These are phyloP conservation scores for Serranus cabrilla DNA, from an alignment of 2,797 vertebrate genomes.

Conservation along the genomic window DNA sequence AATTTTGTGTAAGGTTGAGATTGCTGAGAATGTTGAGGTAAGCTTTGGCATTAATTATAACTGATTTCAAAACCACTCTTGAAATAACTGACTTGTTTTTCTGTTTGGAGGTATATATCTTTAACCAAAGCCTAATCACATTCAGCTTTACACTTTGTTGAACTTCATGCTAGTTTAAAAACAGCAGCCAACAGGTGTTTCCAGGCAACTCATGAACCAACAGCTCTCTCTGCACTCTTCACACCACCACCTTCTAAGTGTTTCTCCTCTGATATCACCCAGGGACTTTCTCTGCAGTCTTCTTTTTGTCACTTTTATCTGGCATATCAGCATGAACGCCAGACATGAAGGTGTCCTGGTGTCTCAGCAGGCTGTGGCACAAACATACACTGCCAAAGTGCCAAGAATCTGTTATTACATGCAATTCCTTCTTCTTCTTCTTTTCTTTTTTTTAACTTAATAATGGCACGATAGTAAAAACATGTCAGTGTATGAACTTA, in stretches of 20 bases:
- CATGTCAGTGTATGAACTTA: too few species aligned
- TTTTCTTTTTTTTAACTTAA: too few species aligned
- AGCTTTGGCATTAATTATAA: not conserved
- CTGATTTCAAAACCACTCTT: not conserved
- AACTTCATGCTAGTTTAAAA: not conserved
- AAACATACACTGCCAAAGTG: not conserved
- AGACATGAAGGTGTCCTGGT: not conserved
- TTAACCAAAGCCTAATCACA: not conserved
- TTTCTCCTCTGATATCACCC: not conserved
- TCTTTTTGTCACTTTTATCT: not conserved
- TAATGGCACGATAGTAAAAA: too few species aligned
- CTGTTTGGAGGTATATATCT: not conserved
- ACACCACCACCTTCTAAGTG: not conserved
- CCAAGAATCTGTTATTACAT: not conserved
- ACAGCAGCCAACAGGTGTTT: not conserved
- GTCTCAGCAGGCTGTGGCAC: conserved; percentile 5
- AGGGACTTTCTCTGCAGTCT: not conserved
- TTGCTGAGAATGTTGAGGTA: too few species aligned
- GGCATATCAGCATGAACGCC: not conserved
- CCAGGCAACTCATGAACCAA: not conserved
- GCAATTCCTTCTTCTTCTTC: not conserved
- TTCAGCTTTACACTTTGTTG: not conserved
- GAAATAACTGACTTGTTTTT: not conserved
- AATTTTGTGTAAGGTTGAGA: too few species aligned
- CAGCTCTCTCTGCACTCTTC: not conserved